A percentile compares a stretch with the other conserved stretches of the same genome.
Conservation (phyloP, 2,113 vertebrate species). For the Ancistrus triradiatus region DNA sequence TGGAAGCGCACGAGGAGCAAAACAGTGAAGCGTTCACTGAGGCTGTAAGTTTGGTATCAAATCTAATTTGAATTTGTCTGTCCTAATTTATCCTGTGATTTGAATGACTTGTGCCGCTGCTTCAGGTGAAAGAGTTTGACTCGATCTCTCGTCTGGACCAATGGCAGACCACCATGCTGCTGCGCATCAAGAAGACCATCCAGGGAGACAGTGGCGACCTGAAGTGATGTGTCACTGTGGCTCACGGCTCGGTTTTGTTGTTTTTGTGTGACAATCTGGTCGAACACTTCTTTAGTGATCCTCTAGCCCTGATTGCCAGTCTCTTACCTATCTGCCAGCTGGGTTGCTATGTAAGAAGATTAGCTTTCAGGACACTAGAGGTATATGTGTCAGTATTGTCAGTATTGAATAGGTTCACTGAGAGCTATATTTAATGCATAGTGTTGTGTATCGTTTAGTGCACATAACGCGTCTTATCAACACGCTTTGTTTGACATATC, state of each 20-base stretch:
- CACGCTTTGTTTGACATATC: conserved; percentile 12
- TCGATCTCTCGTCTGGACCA: conserved; percentile 93
- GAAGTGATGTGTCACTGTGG: conserved; percentile 68
- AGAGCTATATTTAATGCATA: conserved; percentile 15
- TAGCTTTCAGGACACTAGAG: conserved; percentile 23
- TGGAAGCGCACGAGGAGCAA: conserved; percentile 97
- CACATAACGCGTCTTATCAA: conserved; percentile 2
- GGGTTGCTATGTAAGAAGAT: neutral
- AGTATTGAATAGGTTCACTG: conserved; percentile 10
- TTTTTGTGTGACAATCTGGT: conserved; percentile 43
- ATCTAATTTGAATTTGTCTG: neutral
- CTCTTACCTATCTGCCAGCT: conserved; percentile 9
- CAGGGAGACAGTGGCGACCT: conserved; percentile 87
- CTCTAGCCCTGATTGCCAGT: conserved; percentile 25
- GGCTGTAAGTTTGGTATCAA: conserved; percentile 71
- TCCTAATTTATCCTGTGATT: neutral
- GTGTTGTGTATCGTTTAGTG: conserved; percentile 35
- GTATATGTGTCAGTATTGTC: conserved; percentile 28
- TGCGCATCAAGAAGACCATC: conserved; percentile 97
- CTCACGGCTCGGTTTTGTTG: conserved; percentile 12
- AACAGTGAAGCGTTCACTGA: conserved; percentile 95
- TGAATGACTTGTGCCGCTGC: neutral
- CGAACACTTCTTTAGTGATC: conserved; percentile 25
- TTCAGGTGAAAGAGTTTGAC: conserved; percentile 89
- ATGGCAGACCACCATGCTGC: conserved; percentile 94